Conservation (phyloP, 1,140 invertebrate genomes). For the Dendroctonus valens region DNA sequence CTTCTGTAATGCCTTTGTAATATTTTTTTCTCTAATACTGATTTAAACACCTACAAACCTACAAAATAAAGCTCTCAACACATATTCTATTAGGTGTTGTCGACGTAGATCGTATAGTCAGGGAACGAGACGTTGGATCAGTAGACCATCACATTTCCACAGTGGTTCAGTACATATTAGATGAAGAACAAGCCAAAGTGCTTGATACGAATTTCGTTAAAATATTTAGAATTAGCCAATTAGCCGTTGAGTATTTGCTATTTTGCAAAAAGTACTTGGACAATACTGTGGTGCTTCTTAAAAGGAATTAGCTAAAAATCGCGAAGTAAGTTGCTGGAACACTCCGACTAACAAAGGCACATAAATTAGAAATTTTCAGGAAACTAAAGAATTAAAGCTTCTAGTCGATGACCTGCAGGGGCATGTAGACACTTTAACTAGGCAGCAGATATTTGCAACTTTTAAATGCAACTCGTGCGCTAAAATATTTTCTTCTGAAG, state of each 20-base stretch:
- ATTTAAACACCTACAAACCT: not conserved
- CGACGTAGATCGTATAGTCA: conserved; percentile 62
- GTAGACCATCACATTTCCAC: conserved; percentile 61
- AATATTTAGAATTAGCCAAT: conserved; percentile 64
- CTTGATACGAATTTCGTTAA: conserved; percentile 67
- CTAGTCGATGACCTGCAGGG: conserved; percentile 35
- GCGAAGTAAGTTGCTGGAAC: conserved; percentile 52
- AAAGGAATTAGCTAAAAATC: conserved; percentile 59
- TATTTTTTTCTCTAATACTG: too few relatives aligned
- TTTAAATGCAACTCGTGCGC: conserved; percentile 56
- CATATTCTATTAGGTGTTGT: conserved; percentile 56
- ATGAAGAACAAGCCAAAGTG: conserved; percentile 52
- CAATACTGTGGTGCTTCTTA: conserved; percentile 61
- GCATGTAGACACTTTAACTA: conserved; percentile 28
- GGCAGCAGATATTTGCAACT: conserved; percentile 16
- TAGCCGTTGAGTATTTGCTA: conserved; percentile 68
- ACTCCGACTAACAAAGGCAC: not conserved
- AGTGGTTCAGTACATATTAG: conserved; percentile 44
- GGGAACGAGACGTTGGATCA: conserved; percentile 62
- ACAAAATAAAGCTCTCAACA: conserved; percentile 25
- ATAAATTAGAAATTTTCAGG: conserved; percentile 34
- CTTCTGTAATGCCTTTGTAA: too few relatives aligned
- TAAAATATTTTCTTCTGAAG: conserved; percentile 59
- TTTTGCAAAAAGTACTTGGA: conserved; percentile 70
- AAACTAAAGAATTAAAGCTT: conserved; percentile 41